Evolutionary conservation across 1,140 invertebrate genomes (phyloP).

Genomic region (Trachymyrmex septentrionalis): DNA sequence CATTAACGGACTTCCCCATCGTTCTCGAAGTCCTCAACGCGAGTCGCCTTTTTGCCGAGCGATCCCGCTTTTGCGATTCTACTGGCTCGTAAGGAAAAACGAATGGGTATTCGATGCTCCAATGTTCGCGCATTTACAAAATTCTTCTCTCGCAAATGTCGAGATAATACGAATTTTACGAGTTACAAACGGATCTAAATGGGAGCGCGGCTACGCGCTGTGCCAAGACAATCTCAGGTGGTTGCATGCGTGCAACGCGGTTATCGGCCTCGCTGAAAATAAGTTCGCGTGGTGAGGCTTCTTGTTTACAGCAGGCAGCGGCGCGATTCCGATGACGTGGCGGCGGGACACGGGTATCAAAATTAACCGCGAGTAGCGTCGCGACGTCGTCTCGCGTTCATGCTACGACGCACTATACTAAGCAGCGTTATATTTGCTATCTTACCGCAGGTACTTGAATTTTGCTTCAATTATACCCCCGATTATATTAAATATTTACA

Average conservation of each 20-base stretch:
- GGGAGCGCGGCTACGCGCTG: background rate
- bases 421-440: background rate
- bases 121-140: background rate
- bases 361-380: conserved; percentile 38
- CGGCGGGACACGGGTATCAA: conserved; percentile 16
- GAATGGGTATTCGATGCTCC: background rate
- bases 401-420: background rate
- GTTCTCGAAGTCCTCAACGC: background rate
- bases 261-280: conserved; percentile 53
- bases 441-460: background rate
- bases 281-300: conserved; percentile 16
- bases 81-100: background rate
- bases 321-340: conserved; percentile 33
- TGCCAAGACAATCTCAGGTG: conserved; percentile 32
- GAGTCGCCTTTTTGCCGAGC: background rate
- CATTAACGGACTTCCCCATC: conserved; percentile 26
- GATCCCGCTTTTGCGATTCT: background rate
- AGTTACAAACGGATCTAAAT: background rate
- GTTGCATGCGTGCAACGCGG: conserved; percentile 24
- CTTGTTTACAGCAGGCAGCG: conserved; percentile 32
- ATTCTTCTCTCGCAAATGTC: background rate
- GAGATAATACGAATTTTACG: background rate
- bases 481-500: conserved; percentile 16
- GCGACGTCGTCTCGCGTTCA: background rate
- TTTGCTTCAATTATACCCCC: background rate